Conservation (phyloP, 2,113 vertebrate genomes). For the human (Homo sapiens) region DNA sequence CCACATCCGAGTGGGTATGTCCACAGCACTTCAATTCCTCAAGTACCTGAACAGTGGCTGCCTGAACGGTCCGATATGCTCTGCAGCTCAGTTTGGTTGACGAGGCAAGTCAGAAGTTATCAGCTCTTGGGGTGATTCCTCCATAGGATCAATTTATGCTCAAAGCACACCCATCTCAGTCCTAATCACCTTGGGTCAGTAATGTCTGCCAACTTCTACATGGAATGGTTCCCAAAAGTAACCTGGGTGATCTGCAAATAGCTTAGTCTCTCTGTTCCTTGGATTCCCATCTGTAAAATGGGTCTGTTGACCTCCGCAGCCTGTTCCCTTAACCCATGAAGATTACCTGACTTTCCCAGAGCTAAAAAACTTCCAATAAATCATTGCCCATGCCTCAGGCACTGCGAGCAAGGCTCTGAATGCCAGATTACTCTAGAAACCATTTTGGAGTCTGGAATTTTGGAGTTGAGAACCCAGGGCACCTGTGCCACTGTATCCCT, state of each 20-base stretch:
- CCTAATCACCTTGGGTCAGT: neutral
- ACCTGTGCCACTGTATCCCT: neutral
- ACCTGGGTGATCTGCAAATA: neutral
- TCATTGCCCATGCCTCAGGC: neutral
- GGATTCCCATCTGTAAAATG: neutral
- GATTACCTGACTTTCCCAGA: neutral
- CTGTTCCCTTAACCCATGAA: accelerated
- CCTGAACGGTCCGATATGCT: neutral
- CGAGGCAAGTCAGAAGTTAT: neutral
- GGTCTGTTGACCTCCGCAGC: neutral
- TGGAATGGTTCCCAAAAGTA: neutral
- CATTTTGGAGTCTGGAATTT: neutral
- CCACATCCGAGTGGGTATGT: neutral
- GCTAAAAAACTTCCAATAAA: neutral
- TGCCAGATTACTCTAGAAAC: neutral
- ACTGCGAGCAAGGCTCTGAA: neutral
- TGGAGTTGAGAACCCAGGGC: neutral
- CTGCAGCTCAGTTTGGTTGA: neutral
- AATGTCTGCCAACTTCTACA: neutral
- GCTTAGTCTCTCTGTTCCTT: neutral
- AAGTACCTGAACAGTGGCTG: neutral
- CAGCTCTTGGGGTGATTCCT: neutral
- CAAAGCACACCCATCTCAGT: neutral
- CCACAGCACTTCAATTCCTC: neutral
- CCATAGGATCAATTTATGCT: neutral